Evolutionary conservation across 1,140 invertebrate species (phyloP).

Genomic region (Calliopsis andreniformis): DNA sequence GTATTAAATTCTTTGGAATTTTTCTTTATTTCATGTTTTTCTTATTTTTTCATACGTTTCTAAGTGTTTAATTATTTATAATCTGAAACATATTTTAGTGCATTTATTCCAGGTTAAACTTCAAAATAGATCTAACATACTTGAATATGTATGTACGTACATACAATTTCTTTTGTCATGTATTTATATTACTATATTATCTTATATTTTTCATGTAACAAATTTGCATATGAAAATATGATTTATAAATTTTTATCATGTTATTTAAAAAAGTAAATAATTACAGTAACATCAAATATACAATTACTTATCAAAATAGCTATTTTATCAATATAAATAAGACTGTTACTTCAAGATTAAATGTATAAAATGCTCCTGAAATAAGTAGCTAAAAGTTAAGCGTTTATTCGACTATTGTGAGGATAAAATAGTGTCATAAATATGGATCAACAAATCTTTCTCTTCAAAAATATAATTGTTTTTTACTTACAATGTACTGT

Average conservation of each 20-base stretch:
- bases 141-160: too few relatives aligned
- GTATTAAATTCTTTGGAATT: slow-evolving; percentile 19
- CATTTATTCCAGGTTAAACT: too few relatives aligned
- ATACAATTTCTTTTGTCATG: slow-evolving; percentile 1
- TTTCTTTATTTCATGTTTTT: not conserved
- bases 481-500: too few relatives aligned
- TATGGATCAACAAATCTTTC: slow-evolving; percentile 13
- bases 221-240: slow-evolving; percentile 17
- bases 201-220: slow-evolving; percentile 7
- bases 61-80: not conserved
- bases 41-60: not conserved
- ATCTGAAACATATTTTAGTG: slow-evolving; percentile 22
- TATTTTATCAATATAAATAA: slow-evolving; percentile 39
- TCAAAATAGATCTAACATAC: too few relatives aligned
- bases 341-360: slow-evolving; percentile 32
- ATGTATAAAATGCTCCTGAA: slow-evolving; percentile 41
- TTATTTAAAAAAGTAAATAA: slow-evolving; percentile 20
- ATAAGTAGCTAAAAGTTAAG: too few relatives aligned
- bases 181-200: not conserved
- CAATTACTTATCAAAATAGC: slow-evolving; percentile 23
- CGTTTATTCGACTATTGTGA: too few relatives aligned
- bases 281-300: slow-evolving; percentile 28
- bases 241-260: slow-evolving; percentile 12
- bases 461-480: too few relatives aligned
- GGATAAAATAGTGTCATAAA: slow-evolving; percentile 23